These are phyloP conservation scores for Trematomus loennbergii DNA, from an alignment of 2,113 vertebrate genomes.

Conservation along the genomic window DNA sequence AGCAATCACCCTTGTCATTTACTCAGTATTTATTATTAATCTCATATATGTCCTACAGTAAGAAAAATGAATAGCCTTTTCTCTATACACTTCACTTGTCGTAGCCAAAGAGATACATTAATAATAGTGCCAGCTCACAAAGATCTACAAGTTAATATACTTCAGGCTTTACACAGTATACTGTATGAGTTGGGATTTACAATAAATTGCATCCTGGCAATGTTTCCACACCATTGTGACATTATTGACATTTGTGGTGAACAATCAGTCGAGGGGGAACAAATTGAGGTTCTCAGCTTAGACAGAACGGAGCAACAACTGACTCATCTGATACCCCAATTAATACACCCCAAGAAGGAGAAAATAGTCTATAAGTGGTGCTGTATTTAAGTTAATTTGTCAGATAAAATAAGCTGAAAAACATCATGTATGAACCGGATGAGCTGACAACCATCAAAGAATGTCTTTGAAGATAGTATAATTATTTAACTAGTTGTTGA, in stretches of 20 bases:
- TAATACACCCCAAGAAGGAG: conserved; percentile 54
- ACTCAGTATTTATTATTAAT: conserved; percentile 51
- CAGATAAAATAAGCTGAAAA: conserved; percentile 83
- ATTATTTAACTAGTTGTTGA: conserved; percentile 71
- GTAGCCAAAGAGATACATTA: neutral
- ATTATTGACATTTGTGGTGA: conserved; percentile 16
- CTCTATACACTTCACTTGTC: neutral
- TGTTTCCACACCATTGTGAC: neutral
- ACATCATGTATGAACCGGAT: conserved; percentile 81
- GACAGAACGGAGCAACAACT: conserved; percentile 29
- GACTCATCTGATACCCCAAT: conserved; percentile 62
- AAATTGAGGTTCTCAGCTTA: conserved; percentile 41
- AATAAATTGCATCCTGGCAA: neutral
- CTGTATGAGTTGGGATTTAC: neutral
- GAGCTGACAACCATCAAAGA: conserved; percentile 87
- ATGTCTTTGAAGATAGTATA: conserved; percentile 86
- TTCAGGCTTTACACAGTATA: neutral
- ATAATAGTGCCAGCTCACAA: neutral
- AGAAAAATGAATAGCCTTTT: conserved; percentile 5
- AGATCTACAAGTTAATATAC: neutral
- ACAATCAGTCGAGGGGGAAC: neutral
- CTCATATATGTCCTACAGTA: conserved; percentile 17
- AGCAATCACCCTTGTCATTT: conserved; percentile 50
- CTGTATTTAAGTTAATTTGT: conserved; percentile 67
- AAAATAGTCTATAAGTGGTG: conserved; percentile 61